These are phyloP conservation scores for Zoanthus gigantus DNA, from an alignment of 92 coral and sea anemone genomes.

Conservation along the genomic window DNA sequence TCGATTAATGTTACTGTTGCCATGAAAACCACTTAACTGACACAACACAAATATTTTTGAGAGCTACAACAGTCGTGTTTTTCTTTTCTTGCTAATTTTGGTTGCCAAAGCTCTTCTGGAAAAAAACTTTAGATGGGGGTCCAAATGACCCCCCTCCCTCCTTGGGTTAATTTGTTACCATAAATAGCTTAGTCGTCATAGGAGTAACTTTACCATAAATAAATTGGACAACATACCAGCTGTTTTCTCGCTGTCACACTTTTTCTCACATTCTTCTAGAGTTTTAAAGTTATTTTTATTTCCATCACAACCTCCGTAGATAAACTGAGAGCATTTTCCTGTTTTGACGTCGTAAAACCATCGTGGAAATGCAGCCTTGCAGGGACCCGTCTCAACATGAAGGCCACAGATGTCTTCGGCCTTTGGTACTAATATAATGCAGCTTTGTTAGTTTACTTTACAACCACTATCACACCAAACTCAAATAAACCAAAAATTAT, in stretches of 20 bases:
- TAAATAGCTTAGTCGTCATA: no score
- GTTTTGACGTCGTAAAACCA: conserved; percentile 26
- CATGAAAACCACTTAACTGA: no score
- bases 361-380: conserved; percentile 21
- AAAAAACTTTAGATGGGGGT: no score
- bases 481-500: background rate
- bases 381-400: conserved; percentile 23
- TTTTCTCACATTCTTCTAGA: conserved; percentile 23
- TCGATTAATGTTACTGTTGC: no score
- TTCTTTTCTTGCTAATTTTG: no score
- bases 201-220: no score
- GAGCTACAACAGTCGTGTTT: no score
- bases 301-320: conserved; percentile 39
- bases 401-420: conserved; percentile 15
- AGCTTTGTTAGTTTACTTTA: background rate
- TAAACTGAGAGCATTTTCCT: conserved; percentile 27
- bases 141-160: no score
- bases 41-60: no score
- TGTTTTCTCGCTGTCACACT: conserved; percentile 34
- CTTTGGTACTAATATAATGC: background rate
- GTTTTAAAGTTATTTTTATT: conserved; percentile 27
- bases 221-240: background rate
- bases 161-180: no score
- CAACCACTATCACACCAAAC: background rate
- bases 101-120: no score